A percentile compares a stretch with the other conserved stretches of the same genome.
Conservation (phyloP, 2,797 vertebrate species). For the Anisognathus igniventris region DNA sequence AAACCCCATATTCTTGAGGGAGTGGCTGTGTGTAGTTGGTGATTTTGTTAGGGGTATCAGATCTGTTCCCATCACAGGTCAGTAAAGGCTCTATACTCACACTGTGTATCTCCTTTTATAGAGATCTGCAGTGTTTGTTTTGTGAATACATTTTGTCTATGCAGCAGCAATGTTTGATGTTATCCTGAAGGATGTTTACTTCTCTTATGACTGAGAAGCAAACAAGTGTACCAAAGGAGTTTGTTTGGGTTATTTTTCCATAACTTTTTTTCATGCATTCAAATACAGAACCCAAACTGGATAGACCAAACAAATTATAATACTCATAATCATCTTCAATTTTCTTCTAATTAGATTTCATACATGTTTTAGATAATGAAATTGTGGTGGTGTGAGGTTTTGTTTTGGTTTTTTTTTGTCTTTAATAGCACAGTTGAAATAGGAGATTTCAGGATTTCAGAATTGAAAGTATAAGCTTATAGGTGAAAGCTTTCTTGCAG, state of each 20-base stretch:
- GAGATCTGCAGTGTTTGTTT: not conserved
- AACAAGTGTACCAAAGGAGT: not conserved
- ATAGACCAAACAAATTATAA: not conserved
- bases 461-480: not conserved
- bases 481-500: not conserved
- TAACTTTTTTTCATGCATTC: not conserved
- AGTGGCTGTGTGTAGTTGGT: rapidly evolving
- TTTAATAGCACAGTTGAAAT: not conserved
- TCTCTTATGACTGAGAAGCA: not conserved
- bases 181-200: not conserved
- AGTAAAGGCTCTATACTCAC: not conserved
- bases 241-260: not conserved
- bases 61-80: not conserved
- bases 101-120: not conserved
- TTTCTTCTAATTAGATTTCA: not conserved
- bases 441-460: not conserved
- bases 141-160: not conserved
- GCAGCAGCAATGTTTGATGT: not conserved
- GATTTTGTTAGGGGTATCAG: not conserved
- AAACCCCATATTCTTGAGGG: not conserved
- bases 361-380: not conserved
- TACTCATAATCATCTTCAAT: not conserved
- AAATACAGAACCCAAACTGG: not conserved
- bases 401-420: not conserved
- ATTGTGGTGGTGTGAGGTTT: not conserved